phyloP scores from a whole-genome alignment of 1,140 invertebrate genomes.

The Cydia pomonella region DNA sequence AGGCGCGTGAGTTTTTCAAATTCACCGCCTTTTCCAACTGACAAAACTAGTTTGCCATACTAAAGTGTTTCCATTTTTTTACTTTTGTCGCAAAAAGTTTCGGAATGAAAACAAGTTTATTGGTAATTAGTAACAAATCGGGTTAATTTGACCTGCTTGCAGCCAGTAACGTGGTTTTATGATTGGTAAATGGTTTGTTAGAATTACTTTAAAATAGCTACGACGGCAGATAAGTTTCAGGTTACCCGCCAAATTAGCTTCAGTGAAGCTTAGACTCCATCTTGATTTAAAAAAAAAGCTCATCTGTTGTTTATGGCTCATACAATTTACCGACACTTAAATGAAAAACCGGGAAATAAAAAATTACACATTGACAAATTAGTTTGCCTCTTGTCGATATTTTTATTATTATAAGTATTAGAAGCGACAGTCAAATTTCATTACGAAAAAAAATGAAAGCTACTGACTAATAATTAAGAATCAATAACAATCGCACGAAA shows the following conservation, averaged over 20 bases:
- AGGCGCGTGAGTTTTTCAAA: no score
- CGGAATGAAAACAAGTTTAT: neutral
- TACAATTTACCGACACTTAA: no score
- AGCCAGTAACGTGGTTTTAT: slow-evolving; percentile 13
- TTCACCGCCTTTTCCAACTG: no score
- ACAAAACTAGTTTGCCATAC: neutral
- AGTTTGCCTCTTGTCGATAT: no score
- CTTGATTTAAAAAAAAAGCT: neutral
- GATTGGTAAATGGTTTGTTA: slow-evolving; percentile 12
- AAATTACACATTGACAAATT: no score
- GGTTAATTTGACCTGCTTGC: slow-evolving; percentile 9
- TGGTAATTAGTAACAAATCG: slow-evolving; percentile 21
- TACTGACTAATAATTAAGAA: no score
- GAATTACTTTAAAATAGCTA: neutral
- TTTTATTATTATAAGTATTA: no score
- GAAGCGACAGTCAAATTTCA: no score
- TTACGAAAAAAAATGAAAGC: no score
- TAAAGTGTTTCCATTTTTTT: neutral
- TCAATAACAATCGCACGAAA: no score
- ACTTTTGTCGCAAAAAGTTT: neutral
- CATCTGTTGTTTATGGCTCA: slow-evolving; percentile 2
- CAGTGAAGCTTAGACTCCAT: slow-evolving; percentile 62
- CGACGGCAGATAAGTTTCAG: slow-evolving; percentile 17
- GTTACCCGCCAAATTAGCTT: slow-evolving; percentile 53
- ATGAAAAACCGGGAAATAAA: neutral